Percentiles rank a stretch among this genome's conserved stretches.
phyloP scores from a whole-genome alignment of 2,888 invertebrate genomes.

The Aproaerema taeniolella region DNA sequence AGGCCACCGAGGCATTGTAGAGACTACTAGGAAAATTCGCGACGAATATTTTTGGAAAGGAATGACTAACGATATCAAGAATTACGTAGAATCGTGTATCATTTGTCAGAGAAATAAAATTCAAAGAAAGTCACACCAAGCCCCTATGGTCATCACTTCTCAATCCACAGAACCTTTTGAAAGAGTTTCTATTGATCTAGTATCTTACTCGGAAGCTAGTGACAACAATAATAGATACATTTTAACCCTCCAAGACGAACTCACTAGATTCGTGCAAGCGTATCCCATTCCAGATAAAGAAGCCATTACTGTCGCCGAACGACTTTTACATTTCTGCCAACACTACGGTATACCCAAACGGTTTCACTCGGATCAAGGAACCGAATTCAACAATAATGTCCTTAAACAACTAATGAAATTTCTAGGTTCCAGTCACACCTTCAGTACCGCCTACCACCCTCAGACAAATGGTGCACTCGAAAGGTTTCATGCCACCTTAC shows the following conservation, averaged over 20 bases:
- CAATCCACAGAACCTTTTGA: too few relatives aligned
- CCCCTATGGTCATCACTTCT: too few relatives aligned
- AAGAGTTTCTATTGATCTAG: too few relatives aligned
- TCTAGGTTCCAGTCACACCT: too few relatives aligned
- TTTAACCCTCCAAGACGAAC: slow-evolving; percentile 31
- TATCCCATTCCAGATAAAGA: too few relatives aligned
- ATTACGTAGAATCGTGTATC: too few relatives aligned
- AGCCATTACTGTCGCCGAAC: slow-evolving; percentile 29
- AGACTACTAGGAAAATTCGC: slow-evolving; percentile 30
- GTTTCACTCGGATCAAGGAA: slow-evolving; percentile 36
- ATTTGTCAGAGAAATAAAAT: too few relatives aligned
- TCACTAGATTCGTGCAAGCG: slow-evolving; percentile 32
- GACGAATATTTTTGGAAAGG: too few relatives aligned
- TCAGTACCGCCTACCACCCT: too few relatives aligned
- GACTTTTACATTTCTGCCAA: slow-evolving; percentile 31
- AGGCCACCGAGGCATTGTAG: slow-evolving; percentile 30
- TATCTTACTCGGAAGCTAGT: slow-evolving; percentile 32
- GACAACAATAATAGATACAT: slow-evolving; percentile 29
- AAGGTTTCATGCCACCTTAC: slow-evolving; percentile 31
- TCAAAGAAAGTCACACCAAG: too few relatives aligned
- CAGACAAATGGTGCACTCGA: slow-evolving; percentile 33
- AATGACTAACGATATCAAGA: too few relatives aligned
- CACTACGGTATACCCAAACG: slow-evolving; percentile 33
- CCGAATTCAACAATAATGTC: slow-evolving; percentile 30
- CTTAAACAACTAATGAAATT: slow-evolving; percentile 33